These are phyloP conservation scores for Mustelus asterias DNA, from an alignment of 2,113 vertebrate species.

Conservation along the genomic window DNA sequence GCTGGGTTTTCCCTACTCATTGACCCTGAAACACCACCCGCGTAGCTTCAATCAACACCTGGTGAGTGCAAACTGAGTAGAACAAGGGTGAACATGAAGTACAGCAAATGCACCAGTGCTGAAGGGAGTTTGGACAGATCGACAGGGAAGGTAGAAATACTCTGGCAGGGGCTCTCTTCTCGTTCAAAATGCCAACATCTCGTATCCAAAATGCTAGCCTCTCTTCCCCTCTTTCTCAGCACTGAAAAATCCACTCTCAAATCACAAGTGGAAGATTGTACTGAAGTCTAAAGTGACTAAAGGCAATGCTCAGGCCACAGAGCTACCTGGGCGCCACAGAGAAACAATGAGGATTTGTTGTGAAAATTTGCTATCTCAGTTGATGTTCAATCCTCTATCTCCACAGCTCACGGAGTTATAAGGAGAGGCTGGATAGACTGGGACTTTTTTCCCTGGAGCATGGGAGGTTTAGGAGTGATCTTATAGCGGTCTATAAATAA, in stretches of 20 bases:
- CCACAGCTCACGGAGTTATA: background rate
- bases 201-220: no score
- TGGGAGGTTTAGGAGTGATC: no score
- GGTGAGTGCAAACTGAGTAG: background rate
- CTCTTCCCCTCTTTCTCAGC: background rate
- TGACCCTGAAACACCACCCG: background rate
- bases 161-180: background rate
- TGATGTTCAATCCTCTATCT: background rate
- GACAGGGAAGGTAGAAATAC: background rate
- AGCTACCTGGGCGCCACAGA: background rate
- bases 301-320: background rate
- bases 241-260: background rate
- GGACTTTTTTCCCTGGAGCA: no score
- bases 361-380: background rate
- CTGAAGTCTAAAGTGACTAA: background rate
- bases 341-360: background rate
- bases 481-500: no score
- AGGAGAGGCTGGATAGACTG: no score
- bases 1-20: background rate
- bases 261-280: background rate
- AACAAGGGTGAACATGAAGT: background rate
- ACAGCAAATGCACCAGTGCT: background rate
- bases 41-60: background rate
- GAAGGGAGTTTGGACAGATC: background rate
- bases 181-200: background rate